These are phyloP conservation scores for Malurus cyaneus DNA, from an alignment of 2,113 vertebrate genomes.

Conservation along the genomic window DNA sequence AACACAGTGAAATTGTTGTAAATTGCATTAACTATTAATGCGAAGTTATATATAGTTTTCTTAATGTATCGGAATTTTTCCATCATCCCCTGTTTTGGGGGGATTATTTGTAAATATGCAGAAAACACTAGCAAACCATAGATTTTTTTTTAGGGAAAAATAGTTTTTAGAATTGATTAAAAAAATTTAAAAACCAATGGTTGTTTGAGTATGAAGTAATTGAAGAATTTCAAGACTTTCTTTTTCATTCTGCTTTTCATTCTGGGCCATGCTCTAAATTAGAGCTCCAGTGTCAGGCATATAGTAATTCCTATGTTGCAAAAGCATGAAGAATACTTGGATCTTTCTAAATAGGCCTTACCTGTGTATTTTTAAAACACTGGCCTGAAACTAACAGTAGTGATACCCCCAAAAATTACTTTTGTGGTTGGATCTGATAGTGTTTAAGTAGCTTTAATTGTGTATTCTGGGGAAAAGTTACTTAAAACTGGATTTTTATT, in stretches of 20 bases:
- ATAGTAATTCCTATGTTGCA: neutral
- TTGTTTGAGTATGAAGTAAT: neutral
- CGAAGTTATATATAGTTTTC: neutral
- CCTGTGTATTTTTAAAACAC: neutral
- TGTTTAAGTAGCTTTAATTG: neutral
- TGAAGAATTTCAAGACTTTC: neutral
- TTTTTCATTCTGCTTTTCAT: neutral
- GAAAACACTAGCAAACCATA: neutral
- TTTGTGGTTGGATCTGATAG: neutral
- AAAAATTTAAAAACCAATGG: neutral
- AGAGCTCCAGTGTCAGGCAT: constrained; percentile 35
- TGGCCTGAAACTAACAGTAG: neutral
- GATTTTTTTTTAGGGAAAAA: neutral
- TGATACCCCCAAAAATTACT: neutral
- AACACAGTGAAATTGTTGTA: constrained; percentile 9
- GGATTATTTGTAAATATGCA: neutral
- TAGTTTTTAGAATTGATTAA: neutral
- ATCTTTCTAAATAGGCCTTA: neutral
- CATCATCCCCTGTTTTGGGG: constrained; percentile 34
- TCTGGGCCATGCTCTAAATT: constrained; percentile 46
- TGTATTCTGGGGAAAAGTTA: neutral
- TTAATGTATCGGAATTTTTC: neutral
- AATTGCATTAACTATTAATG: constrained; percentile 57
- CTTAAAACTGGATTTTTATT: neutral
- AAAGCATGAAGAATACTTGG: neutral